Base-by-base conservation (phyloP, 2,797 vertebrate genomes). In the Bradypodion ventrale region DNA sequence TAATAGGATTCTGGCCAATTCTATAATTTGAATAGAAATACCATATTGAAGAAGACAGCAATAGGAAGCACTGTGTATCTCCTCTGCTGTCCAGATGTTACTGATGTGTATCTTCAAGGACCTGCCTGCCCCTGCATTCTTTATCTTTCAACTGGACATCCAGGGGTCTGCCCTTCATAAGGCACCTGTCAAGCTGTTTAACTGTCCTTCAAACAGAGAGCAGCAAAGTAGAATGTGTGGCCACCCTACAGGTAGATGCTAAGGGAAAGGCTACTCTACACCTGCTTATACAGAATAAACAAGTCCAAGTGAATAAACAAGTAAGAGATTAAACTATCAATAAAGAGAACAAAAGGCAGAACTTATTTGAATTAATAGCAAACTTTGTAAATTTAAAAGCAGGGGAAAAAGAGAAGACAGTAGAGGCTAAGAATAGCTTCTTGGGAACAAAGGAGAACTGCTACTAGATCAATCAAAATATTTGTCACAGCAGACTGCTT, bases 331-430 rank as follows among this genome's bases (percentile, higher is more conserved):
- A 52, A 78, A 87, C 79, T 42, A 59, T 27, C 59, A 70, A 2
- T 87, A 81, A 77, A 87, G 88, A 83, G 86, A 29, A 49, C 83
- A 49, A 68, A 88, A 78, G 86, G 85, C 29, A 52, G 80, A 7
- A 25, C 3, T 1, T 60, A 19, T 56, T 52, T 35, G 16, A 69
- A 29, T 19, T 27, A 23, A 19, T 7, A 56, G 46, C 13, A 82
- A 46, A 49, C 4, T 32, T 40, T 82, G 23, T 21, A 27, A 52
- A n/a, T 5, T 19, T 74, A 88, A 90, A 83, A 27, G 52, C 56
- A 86, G n/a, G 85, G 85, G 46, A 76, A 52, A 89, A 89, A 78
- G 78, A 88, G 86, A 80, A 74, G 86, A 87, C 89, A 89, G 86
- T 81, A 73, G 29, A 27, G 87, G 83, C 32, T 60, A 23, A 42